phyloP scores from a whole-genome alignment of 2,113 vertebrate genomes.

The Ptychochromis oligacanthus region DNA sequence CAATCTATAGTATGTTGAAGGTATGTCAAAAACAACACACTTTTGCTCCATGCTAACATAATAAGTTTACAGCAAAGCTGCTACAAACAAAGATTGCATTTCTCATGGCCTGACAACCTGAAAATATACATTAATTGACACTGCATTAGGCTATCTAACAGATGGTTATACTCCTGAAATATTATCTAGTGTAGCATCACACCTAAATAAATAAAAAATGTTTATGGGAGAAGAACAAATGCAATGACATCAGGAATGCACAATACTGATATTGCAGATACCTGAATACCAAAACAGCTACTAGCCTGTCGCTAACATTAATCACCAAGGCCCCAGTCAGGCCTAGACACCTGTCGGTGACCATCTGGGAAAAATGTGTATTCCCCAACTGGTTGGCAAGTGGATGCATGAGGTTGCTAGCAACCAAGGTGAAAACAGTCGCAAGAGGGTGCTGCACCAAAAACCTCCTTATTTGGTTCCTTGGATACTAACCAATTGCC shows the following conservation, averaged over 20 bases:
- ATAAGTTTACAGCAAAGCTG: not conserved
- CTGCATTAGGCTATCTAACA: not conserved
- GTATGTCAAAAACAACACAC: not conserved
- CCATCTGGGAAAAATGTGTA: no score
- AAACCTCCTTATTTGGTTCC: no score
- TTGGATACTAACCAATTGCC: no score
- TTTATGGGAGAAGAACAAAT: not conserved
- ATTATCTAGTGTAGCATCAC: not conserved
- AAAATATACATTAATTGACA: not conserved
- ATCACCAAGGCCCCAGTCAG: not conserved
- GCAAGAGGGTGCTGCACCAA: no score
- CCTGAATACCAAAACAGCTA: not conserved
- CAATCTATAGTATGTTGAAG: not conserved
- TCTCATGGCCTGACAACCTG: not conserved
- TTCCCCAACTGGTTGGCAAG: no score
- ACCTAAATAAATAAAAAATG: not conserved
- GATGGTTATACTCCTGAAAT: not conserved
- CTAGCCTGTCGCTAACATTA: not conserved
- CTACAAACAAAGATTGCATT: not conserved
- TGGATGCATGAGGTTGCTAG: no score
- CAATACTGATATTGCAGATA: not conserved
- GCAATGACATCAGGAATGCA: not conserved
- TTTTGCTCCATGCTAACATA: not conserved
- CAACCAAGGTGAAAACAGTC: no score
- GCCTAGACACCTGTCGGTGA: not conserved